Conservation (phyloP, 2,113 vertebrate species). For the Pleuronectes platessa region DNA sequence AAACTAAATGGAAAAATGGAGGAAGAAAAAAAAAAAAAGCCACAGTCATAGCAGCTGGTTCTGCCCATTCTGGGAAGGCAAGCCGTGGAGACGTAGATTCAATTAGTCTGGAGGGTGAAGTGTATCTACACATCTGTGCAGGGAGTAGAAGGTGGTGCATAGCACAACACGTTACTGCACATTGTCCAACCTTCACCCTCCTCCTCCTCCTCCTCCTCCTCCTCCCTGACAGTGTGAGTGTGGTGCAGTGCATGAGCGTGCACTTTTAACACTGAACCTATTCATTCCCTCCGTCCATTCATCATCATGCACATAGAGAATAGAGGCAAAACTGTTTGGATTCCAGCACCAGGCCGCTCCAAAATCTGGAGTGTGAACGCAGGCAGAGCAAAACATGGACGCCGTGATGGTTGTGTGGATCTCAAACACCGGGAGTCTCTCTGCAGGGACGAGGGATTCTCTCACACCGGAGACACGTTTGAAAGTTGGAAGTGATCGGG, state of each 20-base stretch:
- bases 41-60: conserved; percentile 3
- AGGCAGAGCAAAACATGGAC: conserved; percentile 22
- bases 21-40: background rate
- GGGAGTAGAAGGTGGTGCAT: conserved; percentile 38
- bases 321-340: conserved; percentile 63
- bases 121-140: conserved; percentile 1
- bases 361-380: conserved; percentile 53
- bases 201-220: background rate
- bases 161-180: conserved; percentile 37
- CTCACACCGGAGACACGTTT: too few species aligned
- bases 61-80: conserved; percentile 66
- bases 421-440: too few species aligned
- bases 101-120: conserved; percentile 36
- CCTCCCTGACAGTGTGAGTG: conserved; percentile 13
- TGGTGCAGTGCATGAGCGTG: conserved; percentile 35
- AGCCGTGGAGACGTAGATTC: conserved; percentile 63
- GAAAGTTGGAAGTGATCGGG: background rate
- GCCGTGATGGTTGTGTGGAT: too few species aligned
- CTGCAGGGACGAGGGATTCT: too few species aligned
- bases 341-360: conserved; percentile 45
- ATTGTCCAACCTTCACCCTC: conserved; percentile 19
- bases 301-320: conserved; percentile 68
- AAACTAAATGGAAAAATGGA: conserved; percentile 20
- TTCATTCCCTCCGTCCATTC: conserved; percentile 67
- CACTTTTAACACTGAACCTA: conserved; percentile 58